These are phyloP conservation scores for Semaprochilodus insignis DNA, from an alignment of 2,797 vertebrate genomes.

Conservation along the genomic window DNA sequence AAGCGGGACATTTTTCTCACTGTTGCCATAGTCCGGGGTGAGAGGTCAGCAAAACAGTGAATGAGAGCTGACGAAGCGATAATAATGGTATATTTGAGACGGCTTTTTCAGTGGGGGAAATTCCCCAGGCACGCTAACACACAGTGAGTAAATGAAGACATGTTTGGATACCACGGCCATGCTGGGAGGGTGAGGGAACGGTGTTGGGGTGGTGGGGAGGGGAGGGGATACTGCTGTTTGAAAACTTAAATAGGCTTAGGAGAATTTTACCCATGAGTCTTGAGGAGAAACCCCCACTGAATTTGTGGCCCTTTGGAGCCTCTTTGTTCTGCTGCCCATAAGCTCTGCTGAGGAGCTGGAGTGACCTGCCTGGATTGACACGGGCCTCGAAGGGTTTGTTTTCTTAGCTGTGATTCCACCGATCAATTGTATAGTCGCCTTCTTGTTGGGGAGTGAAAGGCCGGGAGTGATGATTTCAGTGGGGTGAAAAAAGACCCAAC, in stretches of 20 bases:
- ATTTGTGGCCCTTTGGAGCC: constrained; percentile 51
- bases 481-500: constrained; percentile 19
- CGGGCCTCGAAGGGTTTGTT: constrained; percentile 55
- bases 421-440: constrained; percentile 45
- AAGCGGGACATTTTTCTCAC: constrained; percentile 97
- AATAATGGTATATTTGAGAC: constrained; percentile 91
- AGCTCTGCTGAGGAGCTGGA: constrained; percentile 57
- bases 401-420: constrained; percentile 58
- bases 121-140: constrained; percentile 85
- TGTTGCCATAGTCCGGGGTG: constrained; percentile 98
- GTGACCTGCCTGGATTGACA: constrained; percentile 57
- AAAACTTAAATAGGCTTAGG: constrained; percentile 92
- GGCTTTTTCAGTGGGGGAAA: constrained; percentile 84
- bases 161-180: constrained; percentile 91
- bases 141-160: constrained; percentile 98
- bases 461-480: constrained; percentile 50
- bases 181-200: constrained; percentile 83
- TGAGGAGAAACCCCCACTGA: constrained; percentile 56
- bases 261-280: constrained; percentile 88
- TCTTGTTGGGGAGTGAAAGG: constrained; percentile 46
- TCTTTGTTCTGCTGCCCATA: constrained; percentile 59
- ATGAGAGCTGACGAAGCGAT: constrained; percentile 94
- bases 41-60: constrained; percentile 98
- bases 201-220: constrained; percentile 55
- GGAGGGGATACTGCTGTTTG: constrained; percentile 81